Evolutionary conservation across 2,113 vertebrate species (phyloP).

Genomic region (Oncorhynchus clarkii): DNA sequence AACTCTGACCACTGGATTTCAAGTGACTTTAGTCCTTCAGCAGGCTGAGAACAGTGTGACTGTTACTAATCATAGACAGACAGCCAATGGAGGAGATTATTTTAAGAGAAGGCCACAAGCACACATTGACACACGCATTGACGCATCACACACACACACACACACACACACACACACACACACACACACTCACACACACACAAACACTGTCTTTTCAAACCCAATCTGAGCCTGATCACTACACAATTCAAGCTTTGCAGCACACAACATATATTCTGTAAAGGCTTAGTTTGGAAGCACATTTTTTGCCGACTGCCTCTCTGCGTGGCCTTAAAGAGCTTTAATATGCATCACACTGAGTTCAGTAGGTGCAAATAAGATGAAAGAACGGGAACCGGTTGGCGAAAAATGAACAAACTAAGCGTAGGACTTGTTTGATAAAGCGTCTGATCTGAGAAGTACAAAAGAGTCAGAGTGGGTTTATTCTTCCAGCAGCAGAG

Average conservation of each 20-base stretch:
- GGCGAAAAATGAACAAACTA: constrained; percentile 1
- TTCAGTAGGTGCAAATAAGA: constrained; percentile 11
- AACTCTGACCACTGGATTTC: too few species aligned
- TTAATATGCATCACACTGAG: constrained; percentile 8
- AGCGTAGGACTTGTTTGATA: constrained; percentile 11
- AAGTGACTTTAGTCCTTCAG: too few species aligned
- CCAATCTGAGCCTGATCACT: neutral
- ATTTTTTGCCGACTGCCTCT: neutral
- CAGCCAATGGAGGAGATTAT: neutral
- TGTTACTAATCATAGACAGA: neutral
- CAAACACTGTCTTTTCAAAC: neutral
- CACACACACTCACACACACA: neutral
- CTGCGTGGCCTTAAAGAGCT: neutral
- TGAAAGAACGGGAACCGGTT: neutral
- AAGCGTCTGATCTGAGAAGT: constrained; percentile 9
- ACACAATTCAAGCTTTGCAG: neutral
- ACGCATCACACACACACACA: neutral
- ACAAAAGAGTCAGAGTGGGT: neutral
- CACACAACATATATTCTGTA: neutral
- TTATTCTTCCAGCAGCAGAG: neutral
- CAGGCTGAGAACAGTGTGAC: neutral
- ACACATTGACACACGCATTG: neutral
- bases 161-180: too few species aligned
- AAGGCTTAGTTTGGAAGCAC: neutral
- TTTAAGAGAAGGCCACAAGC: too few species aligned